Evolutionary conservation across 2,797 vertebrate species (phyloP).

Genomic region (Nyctalus aviator): DNA sequence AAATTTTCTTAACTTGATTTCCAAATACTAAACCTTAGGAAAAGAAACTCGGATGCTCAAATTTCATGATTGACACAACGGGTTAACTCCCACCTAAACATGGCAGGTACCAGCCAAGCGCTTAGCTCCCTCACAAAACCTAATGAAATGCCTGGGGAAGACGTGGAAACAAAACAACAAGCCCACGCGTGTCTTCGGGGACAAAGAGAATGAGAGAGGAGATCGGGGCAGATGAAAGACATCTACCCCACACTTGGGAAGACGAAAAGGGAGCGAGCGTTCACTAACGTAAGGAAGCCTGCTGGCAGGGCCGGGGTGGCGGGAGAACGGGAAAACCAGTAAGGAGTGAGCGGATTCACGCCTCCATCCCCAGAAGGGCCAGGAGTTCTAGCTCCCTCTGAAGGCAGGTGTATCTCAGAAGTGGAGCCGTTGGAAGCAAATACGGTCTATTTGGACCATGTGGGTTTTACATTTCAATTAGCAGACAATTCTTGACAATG

Average conservation of each 20-base stretch:
- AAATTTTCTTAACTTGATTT: constrained; percentile 17
- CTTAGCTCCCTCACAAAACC: not conserved
- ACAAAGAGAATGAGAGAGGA: not conserved
- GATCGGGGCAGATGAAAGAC: not conserved
- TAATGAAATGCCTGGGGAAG: constrained; percentile 9
- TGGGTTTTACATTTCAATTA: not conserved
- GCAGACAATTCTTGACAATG: not conserved
- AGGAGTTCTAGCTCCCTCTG: not conserved
- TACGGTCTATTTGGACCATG: not conserved
- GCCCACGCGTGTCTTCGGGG: not conserved
- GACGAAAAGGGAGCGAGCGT: not conserved
- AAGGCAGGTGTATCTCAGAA: not conserved
- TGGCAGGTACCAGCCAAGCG: not conserved
- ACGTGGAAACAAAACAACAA: not conserved
- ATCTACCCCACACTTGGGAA: not conserved
- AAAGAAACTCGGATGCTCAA: constrained; percentile 32
- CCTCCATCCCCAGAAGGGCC: not conserved
- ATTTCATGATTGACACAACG: constrained; percentile 24
- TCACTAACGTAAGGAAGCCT: not conserved
- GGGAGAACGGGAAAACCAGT: not conserved
- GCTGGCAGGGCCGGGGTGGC: not conserved
- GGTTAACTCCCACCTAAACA: not conserved
- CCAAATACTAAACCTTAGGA: not conserved
- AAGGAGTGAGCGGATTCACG: not conserved
- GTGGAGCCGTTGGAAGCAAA: not conserved